These are phyloP conservation scores for Callimorpha dominula DNA, from an alignment of 2,888 invertebrate genomes.

Conservation along the genomic window DNA sequence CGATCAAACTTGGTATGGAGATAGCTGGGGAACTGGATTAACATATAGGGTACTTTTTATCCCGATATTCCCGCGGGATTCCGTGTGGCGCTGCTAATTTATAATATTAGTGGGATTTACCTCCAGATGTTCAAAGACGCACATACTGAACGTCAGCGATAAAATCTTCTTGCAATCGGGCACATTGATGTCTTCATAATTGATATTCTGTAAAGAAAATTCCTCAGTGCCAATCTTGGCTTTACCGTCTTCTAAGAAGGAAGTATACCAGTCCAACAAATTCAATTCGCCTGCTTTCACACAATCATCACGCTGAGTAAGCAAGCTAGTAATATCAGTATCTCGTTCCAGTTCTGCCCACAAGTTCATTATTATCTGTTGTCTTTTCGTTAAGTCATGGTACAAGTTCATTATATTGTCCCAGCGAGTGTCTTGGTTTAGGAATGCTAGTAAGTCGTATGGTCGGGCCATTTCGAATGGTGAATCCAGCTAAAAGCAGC, in stretches of 20 bases:
- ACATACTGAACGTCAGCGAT: conserved; percentile 78
- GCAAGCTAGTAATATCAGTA: conserved; percentile 87
- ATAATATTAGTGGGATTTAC: conserved; percentile 54
- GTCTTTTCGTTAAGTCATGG: conserved; percentile 88
- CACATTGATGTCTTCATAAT: conserved; percentile 68
- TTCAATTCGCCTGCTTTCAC: conserved; percentile 88
- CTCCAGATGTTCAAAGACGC: conserved; percentile 79
- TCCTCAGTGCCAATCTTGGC: conserved; percentile 74
- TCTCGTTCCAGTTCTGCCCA: conserved; percentile 87
- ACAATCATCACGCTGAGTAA: conserved; percentile 89
- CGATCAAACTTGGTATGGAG: too few species aligned
- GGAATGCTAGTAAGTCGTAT: conserved; percentile 90
- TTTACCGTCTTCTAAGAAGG: conserved; percentile 86
- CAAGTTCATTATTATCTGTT: conserved; percentile 88
- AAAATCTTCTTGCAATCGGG: conserved; percentile 89
- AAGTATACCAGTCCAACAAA: conserved; percentile 89
- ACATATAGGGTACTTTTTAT: too few species aligned
- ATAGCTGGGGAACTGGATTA: too few species aligned
- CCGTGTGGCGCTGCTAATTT: too few species aligned
- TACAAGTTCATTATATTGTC: conserved; percentile 88
- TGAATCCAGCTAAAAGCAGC: conserved; percentile 88
- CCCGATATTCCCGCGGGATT: too few species aligned
- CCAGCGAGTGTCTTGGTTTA: conserved; percentile 91
- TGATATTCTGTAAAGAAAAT: conserved; percentile 56
- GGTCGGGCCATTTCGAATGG: conserved; percentile 91